Evolutionary conservation across 2,113 vertebrate genomes (phyloP), one percentile per base, ranked within the genome.

Genomic region (Macheiramphus alcinus): DNA sequence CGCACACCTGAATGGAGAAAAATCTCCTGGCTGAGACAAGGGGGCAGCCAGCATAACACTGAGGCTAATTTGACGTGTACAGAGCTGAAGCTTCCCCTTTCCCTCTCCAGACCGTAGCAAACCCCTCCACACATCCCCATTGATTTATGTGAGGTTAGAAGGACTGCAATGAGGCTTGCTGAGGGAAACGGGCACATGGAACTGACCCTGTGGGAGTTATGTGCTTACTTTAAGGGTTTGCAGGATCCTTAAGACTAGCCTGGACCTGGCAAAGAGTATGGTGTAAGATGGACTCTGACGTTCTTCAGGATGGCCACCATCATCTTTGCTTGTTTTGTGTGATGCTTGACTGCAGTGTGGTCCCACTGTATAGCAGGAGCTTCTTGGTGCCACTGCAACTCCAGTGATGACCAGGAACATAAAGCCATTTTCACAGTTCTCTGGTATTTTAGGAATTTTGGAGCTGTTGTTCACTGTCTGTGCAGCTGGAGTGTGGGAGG

Each of bases 281-380:
- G 19, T 56, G 29, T 80, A 59, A 67, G 29, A 36, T n/a, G 52
- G 26, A 10, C 11, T 62, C 26, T 0, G 0, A 2, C 0, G 0
- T 71, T 92, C 36, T 66, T 62, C 36, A 62, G 65, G 21, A 36
- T 67, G 32, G 8, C 21, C 9, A 15, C 38, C 1, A 0, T 72
- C 2, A 0, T 43, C 61, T 58, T 5, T 0, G 2, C 48, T 43
- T 68, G 3, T 0, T 61, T 83, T 80, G 16, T 4, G 2, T 32
- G 45, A 48, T 31, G 21, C 16, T 11, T 34, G 9, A 3, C n/a
- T 50, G 43, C 20, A 17, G 4, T 13, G 16, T 80, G 86, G 36
- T 31, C 45, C 18, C 12, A 7, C 53, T 43, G 27, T 12, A 11
- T 10, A 26, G 52, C 25, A 36, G 23, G 23, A 53, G 48, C 53